phyloP scores from a whole-genome alignment of 2,113 vertebrate genomes.

The Amblyornis subalaris region DNA sequence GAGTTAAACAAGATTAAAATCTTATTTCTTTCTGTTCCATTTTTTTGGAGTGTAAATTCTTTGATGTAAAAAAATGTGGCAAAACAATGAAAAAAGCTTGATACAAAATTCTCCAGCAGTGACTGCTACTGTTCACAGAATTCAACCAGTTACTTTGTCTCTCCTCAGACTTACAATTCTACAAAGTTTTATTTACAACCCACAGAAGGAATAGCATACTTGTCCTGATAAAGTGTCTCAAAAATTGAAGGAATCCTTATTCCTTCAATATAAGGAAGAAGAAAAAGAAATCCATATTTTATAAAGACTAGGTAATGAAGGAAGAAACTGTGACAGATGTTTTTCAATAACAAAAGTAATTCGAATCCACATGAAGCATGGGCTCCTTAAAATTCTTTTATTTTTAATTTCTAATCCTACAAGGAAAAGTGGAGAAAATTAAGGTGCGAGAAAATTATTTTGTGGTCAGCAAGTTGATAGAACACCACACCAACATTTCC shows the following conservation, averaged over 20 bases:
- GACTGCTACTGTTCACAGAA: neutral
- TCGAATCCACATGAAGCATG: neutral
- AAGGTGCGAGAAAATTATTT: neutral
- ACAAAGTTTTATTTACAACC: neutral
- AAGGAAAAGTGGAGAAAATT: neutral
- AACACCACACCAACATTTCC: neutral
- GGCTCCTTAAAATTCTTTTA: neutral
- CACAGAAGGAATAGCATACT: neutral
- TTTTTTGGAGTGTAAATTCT: neutral
- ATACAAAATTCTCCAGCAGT: neutral
- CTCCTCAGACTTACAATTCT: neutral
- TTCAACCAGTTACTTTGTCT: neutral
- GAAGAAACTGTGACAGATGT: accelerated
- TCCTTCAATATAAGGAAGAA: neutral
- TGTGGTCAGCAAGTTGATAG: neutral
- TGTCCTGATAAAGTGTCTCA: neutral
- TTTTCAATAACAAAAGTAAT: neutral
- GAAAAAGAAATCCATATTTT: neutral
- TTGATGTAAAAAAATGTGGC: neutral
- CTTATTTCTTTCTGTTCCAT: neutral
- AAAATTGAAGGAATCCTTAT: neutral
- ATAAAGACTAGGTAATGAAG: neutral
- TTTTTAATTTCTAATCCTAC: neutral
- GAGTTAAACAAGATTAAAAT: neutral
- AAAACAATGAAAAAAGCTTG: neutral